Evolutionary conservation across 1,140 invertebrate species (phyloP).

Genomic region (Drosophila miranda): DNA sequence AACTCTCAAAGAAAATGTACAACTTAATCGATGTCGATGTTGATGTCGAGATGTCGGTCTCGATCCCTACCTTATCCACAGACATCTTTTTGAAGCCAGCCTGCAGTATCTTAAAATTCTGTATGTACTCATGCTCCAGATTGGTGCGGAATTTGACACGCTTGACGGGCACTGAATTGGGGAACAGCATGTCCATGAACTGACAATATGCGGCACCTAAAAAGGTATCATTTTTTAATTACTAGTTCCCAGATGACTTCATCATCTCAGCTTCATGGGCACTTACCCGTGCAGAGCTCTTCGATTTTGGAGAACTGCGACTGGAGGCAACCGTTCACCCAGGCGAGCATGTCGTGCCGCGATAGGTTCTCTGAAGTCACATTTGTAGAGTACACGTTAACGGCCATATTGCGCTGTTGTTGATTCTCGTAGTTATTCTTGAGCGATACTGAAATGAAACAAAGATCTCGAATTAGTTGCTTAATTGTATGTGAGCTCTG

Average conservation of each 20-base stretch:
- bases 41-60: too few relatives aligned
- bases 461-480: conserved; percentile 12
- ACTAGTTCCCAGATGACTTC: not conserved
- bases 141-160: conserved; percentile 99
- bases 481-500: conserved; percentile 14
- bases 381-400: conserved; percentile 99
- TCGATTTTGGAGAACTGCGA: conserved; percentile 98
- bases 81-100: conserved; percentile 98
- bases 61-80: conserved; percentile 95
- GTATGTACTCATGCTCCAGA: conserved; percentile 99
- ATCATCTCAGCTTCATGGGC: not conserved
- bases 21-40: conserved; percentile 15
- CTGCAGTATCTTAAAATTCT: conserved; percentile 99
- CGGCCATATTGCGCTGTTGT: conserved; percentile 87
- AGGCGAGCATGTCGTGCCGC: conserved; percentile 98
- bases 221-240: conserved; percentile 27
- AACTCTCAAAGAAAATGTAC: conserved; percentile 11
- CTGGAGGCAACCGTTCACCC: conserved; percentile 98
- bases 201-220: conserved; percentile 95
- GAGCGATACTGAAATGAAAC: conserved; percentile 30
- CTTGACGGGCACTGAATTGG: conserved; percentile 95
- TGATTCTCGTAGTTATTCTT: conserved; percentile 15
- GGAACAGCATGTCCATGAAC: conserved; percentile 99
- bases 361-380: conserved; percentile 98
- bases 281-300: conserved; percentile 95